Evolutionary conservation across 1,140 invertebrate species (phyloP).

Genomic region (Anoplolepis gracilipes): DNA sequence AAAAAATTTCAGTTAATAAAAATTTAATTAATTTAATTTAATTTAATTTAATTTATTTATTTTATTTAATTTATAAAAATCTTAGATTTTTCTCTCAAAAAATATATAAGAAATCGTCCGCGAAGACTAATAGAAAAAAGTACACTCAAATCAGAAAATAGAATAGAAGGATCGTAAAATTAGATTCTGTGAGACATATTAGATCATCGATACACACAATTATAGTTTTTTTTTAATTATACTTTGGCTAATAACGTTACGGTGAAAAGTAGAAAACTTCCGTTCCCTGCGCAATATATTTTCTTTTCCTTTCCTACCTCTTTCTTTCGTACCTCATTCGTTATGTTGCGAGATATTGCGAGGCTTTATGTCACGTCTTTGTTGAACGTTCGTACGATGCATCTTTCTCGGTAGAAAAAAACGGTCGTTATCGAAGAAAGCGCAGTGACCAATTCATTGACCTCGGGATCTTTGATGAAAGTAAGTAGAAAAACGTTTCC

Average conservation of each 20-base stretch:
- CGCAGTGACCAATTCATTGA: slow-evolving; percentile 52
- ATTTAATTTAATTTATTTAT: too few species aligned
- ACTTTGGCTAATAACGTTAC: slow-evolving; percentile 16
- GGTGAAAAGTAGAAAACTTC: neutral
- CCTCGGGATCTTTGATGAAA: slow-evolving; percentile 37
- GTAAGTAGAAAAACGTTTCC: slow-evolving; percentile 46
- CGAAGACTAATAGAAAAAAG: too few species aligned
- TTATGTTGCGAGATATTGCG: slow-evolving; percentile 1
- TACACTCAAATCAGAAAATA: slow-evolving; percentile 11
- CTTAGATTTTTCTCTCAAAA: neutral
- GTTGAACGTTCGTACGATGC: slow-evolving; percentile 44
- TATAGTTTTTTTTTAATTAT: too few species aligned
- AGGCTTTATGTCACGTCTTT: slow-evolving; percentile 42
- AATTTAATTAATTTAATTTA: too few species aligned
- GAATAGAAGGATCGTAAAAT: neutral
- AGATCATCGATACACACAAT: neutral
- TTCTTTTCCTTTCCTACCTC: neutral
- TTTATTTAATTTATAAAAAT: slow-evolving; percentile 28
- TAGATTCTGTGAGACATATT: neutral
- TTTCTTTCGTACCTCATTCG: neutral
- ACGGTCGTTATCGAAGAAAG: slow-evolving; percentile 47
- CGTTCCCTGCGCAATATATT: neutral
- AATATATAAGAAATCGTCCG: neutral
- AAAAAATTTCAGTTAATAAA: too few species aligned
- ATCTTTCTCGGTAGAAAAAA: slow-evolving; percentile 56